A percentile compares a stretch with the other conserved stretches of the same genome.
phyloP scores from a whole-genome alignment of 64 coral and sea anemone species.

The Montipora cactus region DNA sequence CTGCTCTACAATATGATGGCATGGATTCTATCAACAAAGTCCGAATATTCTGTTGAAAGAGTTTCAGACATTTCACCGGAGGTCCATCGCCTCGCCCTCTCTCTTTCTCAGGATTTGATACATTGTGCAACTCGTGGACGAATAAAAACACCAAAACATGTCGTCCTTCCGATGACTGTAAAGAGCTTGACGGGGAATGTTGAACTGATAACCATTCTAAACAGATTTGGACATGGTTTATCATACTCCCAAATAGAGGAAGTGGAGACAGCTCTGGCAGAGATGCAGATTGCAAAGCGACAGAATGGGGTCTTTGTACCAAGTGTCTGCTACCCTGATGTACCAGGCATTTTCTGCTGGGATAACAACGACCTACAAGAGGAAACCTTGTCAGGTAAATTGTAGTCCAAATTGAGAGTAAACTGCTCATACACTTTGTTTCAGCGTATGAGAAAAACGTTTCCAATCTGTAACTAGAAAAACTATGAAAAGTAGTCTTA shows the following conservation, averaged over 20 bases:
- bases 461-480: too few relatives aligned
- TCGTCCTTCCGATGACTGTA: constrained; percentile 52
- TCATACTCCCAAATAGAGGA: constrained; percentile 54
- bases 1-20: constrained; percentile 48
- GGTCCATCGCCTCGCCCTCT: constrained; percentile 16
- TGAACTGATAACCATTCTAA: constrained; percentile 66
- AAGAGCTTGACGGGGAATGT: constrained; percentile 66
- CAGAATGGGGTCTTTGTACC: too few relatives aligned
- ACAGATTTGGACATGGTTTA: constrained; percentile 65
- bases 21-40: not conserved
- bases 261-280: not conserved
- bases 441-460: too few relatives aligned
- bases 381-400: constrained; percentile 68
- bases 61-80: constrained; percentile 17
- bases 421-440: not conserved
- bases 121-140: constrained; percentile 34
- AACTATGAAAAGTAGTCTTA: too few relatives aligned
- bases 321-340: constrained; percentile 15
- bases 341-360: constrained; percentile 69
- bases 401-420: not conserved
- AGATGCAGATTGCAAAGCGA: not conserved
- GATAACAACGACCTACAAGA: constrained; percentile 71
- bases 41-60: constrained; percentile 7
- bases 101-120: constrained; percentile 67
- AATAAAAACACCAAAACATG: constrained; percentile 65